These are phyloP conservation scores for Herminia tarsipennalis DNA, from an alignment of 2,888 invertebrate species.

Conservation along the genomic window DNA sequence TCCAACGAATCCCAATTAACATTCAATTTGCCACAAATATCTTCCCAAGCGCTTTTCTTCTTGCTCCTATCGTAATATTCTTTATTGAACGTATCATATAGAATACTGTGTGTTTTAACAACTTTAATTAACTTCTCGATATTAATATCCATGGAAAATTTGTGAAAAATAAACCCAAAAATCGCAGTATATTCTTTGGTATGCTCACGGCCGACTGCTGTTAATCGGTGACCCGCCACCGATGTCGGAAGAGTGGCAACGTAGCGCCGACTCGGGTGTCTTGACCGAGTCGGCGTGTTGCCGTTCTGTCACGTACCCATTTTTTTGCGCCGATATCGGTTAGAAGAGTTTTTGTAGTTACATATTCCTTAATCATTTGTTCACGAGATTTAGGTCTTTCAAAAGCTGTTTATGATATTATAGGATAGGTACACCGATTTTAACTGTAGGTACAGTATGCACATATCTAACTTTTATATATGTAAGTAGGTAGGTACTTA, in stretches of 20 bases:
- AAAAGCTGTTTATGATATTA: no score
- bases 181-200: background rate
- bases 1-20: background rate
- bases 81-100: background rate
- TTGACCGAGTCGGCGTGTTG: background rate
- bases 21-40: background rate
- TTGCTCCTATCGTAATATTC: conserved; percentile 5
- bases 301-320: background rate
- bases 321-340: background rate
- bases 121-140: conserved; percentile 2
- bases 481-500: no score
- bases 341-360: background rate
- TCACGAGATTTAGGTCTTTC: no score
- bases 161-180: background rate
- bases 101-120: background rate
- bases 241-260: conserved; percentile 7
- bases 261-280: background rate
- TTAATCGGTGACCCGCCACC: background rate
- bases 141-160: background rate
- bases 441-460: no score
- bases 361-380: no score
- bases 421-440: no score
- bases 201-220: background rate
- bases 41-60: background rate
- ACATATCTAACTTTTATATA: no score